These are phyloP conservation scores for Dolichotis patagonum DNA, from an alignment of 2,113 vertebrate species.

Conservation along the genomic window DNA sequence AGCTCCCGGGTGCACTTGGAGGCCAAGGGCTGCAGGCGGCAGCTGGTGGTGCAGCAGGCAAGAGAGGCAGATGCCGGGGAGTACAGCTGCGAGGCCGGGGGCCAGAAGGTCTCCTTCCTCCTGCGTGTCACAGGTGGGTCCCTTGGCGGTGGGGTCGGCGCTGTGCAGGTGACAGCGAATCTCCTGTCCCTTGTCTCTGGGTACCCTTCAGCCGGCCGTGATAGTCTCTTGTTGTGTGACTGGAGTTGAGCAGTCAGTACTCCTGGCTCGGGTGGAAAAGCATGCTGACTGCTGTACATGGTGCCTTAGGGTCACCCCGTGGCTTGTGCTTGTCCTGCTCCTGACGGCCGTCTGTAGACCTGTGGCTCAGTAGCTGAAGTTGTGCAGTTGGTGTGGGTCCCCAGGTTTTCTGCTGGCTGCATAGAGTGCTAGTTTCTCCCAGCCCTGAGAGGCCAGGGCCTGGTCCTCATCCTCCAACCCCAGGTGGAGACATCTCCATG, in stretches of 20 bases:
- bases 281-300: background rate
- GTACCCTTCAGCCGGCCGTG: background rate
- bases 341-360: background rate
- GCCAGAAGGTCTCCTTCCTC: constrained; percentile 83
- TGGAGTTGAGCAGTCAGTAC: background rate
- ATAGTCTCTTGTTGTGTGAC: background rate
- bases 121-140: constrained; percentile 83
- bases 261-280: background rate
- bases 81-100: constrained; percentile 81
- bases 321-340: background rate
- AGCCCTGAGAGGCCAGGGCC: background rate
- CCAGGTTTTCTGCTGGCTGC: background rate
- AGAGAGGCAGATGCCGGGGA: constrained; percentile 80
- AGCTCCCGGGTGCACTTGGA: constrained; percentile 78
- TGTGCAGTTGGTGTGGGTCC: background rate
- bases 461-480: background rate
- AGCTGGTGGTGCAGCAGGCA: constrained; percentile 78
- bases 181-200: background rate
- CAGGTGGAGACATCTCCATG: background rate
- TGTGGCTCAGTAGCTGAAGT: background rate
- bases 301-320: background rate
- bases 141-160: background rate
- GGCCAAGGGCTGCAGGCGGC: constrained; percentile 57
- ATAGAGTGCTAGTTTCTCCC: background rate
- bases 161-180: background rate